Conservation (phyloP, 2,888 invertebrate species). For the Drosophila gaucha region DNA sequence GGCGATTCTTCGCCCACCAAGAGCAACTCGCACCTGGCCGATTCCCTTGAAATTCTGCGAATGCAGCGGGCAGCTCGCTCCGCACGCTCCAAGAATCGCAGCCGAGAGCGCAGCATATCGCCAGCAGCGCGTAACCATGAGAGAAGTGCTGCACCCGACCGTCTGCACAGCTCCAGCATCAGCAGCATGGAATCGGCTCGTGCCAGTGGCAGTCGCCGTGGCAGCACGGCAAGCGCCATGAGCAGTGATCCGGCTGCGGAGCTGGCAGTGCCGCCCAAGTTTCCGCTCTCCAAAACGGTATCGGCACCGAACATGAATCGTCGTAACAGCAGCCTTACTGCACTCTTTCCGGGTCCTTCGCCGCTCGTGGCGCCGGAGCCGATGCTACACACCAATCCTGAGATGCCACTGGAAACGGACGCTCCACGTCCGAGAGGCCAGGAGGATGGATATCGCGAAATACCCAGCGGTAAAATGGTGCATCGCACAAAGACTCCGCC, state of each 20-base stretch:
- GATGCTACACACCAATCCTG: constrained; percentile 74
- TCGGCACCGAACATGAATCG: constrained; percentile 77
- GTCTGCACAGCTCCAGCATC: constrained; percentile 76
- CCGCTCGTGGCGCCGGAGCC: constrained; percentile 75
- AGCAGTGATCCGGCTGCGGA: constrained; percentile 35
- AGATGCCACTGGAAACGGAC: constrained; percentile 47
- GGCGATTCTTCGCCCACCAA: constrained; percentile 52
- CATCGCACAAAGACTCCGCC: constrained; percentile 83
- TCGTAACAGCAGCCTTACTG: constrained; percentile 73
- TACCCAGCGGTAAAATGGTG: constrained; percentile 72
- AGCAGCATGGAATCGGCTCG: constrained; percentile 75
- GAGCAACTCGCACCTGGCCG: constrained; percentile 59
- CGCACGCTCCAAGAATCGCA: constrained; percentile 59
- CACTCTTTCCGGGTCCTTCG: constrained; percentile 79
- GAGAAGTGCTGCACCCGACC: constrained; percentile 78
- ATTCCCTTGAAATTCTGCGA: constrained; percentile 77
- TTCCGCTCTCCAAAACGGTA: constrained; percentile 81
- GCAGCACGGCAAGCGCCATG: constrained; percentile 71
- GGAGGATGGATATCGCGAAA: constrained; percentile 70
- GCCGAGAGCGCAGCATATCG: constrained; percentile 72
- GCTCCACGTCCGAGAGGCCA: constrained; percentile 41
- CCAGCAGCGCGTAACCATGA: constrained; percentile 58
- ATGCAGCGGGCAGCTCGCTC: constrained; percentile 71
- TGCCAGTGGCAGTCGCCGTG: constrained; percentile 64
- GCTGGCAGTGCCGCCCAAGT: constrained; percentile 63